Evolutionary conservation across 2,797 vertebrate species (phyloP), one percentile per base, ranked within the genome.

Genomic region (Intellagama lesueurii): DNA sequence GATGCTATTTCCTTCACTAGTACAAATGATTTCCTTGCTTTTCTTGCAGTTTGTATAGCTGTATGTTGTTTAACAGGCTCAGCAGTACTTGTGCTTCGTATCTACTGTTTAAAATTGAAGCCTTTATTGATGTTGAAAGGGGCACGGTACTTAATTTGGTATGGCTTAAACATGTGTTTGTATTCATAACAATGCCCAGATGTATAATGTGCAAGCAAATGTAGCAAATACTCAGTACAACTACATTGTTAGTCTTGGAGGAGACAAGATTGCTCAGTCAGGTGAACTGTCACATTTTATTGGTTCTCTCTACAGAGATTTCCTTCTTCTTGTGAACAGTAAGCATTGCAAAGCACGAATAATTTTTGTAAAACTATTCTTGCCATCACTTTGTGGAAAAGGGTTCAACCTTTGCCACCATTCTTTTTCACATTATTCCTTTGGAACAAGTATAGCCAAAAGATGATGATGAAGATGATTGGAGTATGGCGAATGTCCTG

Each of bases 21-120:
- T 88, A 3, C 83, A 86, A 94, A 87, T 26, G 69, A 24, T 82
- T 72, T 16, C 79, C 89, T 88, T 92, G 88, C 89, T 83, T 91
- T 88, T 84, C 87, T 35, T 85, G 69, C 66, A 83, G 81, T 56
- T 68, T 40, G 14, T 0, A 69, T 44, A 87, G 86, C 93, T 86
- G 35, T 40, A 7, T 83, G 87, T 88, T 88, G 14, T 85, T 91
- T 76, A 56, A 86, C 87, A 87, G 72, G 82, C 7, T 87, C 88
- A 81, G 19, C 85, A 76, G 49, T 78, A 49, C 0, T 16, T 24
- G 66, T 89, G 49, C 32, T 87, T 79, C 76, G 77, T 87, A 35
- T 12, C 80, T 85, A 16, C 0, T 4, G 78, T 86, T 40, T 89
- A 86, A 86, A 89, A 86, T 86, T 89, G 86, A 1, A 70, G 81